phyloP scores from a whole-genome alignment of 23 tunicate genomes.

The Trididemnum miniatum region DNA sequence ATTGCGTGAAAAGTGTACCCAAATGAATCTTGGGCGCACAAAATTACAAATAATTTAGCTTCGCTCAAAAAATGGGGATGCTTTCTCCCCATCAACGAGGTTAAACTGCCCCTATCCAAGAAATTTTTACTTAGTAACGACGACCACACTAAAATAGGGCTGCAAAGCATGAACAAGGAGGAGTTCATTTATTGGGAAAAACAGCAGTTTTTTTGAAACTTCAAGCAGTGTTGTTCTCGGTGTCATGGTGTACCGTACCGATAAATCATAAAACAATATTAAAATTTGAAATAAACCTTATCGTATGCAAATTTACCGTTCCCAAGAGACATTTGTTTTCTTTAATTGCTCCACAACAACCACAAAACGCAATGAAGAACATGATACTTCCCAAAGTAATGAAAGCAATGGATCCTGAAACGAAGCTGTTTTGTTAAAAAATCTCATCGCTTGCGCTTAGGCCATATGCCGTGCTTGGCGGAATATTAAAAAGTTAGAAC shows the following conservation, averaged over 20 bases:
- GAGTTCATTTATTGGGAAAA: neutral
- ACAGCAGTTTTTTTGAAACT: too few relatives aligned
- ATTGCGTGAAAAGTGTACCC: too few relatives aligned
- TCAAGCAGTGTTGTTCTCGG: too few relatives aligned
- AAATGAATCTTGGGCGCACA: too few relatives aligned
- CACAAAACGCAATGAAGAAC: conserved; percentile 70
- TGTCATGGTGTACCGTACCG: neutral
- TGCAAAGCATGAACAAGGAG: neutral
- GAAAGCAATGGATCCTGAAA: conserved; percentile 29
- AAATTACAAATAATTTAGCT: too few relatives aligned
- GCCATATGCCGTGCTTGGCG: too few relatives aligned
- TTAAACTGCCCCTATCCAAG: too few relatives aligned
- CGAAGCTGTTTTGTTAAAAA: neutral
- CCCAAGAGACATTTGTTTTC: conserved; percentile 81
- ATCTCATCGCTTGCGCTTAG: neutral
- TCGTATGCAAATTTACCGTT: conserved; percentile 48
- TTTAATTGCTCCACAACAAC: conserved; percentile 90
- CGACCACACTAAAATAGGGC: too few relatives aligned
- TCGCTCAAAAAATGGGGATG: too few relatives aligned
- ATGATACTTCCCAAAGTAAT: conserved; percentile 65
- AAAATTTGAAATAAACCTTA: neutral
- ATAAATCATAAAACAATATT: neutral
- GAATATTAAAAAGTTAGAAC: too few relatives aligned
- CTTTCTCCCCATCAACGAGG: too few relatives aligned
- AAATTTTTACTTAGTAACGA: too few relatives aligned